Percentiles rank a stretch among this genome's conserved stretches.
Evolutionary conservation across 2,888 invertebrate genomes (phyloP).

Genomic region (Hedya salicella): DNA sequence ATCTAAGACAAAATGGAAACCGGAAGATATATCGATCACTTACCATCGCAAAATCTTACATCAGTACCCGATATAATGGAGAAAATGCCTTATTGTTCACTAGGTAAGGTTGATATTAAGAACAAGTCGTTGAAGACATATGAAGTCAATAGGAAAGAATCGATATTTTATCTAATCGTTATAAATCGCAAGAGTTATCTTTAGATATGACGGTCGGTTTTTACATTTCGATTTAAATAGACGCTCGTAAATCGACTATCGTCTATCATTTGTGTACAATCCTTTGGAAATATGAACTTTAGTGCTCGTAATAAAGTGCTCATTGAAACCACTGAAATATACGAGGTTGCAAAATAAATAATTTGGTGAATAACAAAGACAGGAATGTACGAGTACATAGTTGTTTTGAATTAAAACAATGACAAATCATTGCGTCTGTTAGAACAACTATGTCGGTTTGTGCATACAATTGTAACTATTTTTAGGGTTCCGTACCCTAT

Average conservation of each 20-base stretch:
- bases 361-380: conserved; percentile 19
- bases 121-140: neutral
- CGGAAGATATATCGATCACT: conserved; percentile 14
- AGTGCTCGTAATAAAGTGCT: neutral
- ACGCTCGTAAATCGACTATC: conserved; percentile 3
- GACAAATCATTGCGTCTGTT: no score
- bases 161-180: conserved; percentile 58
- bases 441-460: no score
- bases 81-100: neutral
- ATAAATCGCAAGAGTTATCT: conserved; percentile 65
- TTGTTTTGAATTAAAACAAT: neutral
- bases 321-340: neutral
- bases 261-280: conserved; percentile 6
- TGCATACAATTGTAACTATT: no score
- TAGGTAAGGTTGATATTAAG: neutral
- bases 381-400: neutral
- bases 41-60: conserved; percentile 3
- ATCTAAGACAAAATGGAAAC: conserved; percentile 23
- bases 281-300: neutral
- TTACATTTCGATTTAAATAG: conserved; percentile 33
- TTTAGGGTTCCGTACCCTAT: no score
- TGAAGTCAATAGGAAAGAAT: neutral
- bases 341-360: neutral
- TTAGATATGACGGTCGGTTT: conserved; percentile 50
- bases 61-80: neutral